Base-by-base conservation (phyloP, 2,797 vertebrate genomes). In the Danionella dracula region DNA sequence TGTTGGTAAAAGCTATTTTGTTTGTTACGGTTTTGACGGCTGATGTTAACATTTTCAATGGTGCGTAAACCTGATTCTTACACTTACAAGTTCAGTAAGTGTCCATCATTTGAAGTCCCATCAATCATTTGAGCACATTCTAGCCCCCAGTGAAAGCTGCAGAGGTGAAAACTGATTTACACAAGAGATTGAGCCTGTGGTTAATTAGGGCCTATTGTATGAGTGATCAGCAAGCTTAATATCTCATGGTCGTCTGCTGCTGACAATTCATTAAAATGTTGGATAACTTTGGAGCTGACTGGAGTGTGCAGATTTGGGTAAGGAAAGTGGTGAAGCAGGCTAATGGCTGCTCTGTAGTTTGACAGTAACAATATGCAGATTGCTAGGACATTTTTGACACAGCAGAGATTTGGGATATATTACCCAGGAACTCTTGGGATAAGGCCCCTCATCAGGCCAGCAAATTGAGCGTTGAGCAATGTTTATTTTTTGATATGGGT, bases 241-340 rank as follows among this genome's bases (percentile, higher is more conserved):
- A 77, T 76, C 73, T 78, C 78, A 69, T 64, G 70, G 71, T 72
- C 73, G 76, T 81, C 63, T 76, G 60, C 70, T 78, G 72, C 70
- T 78, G 76, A 78, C 74, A 67, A 73, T 76, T 79, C 72, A 78
- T 78, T 81, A 76, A 81, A 76, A 73, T 46, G 64, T 66, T 58
- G 8, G 42, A 71, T 66, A 76, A 71, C 50, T 77, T 71, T 23
- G 50, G 15, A 2, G 10, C 53, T 44, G 51, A 68, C 48, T 40
- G 32, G 38, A 48, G 32, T 17, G 35, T 13, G 46, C 59, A 68
- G 35, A 54, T 62, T 48, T 51, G 54, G 62, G 58, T 56, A 65
- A 37, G 68, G 31, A 41, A 66, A 71, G 58, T 73, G 68, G 64
- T 73, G 72, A 71, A 55, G 64, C 67, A 44, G 54, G 59, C 55